Base-by-base conservation (phyloP, 2,113 vertebrate species). In the Peucedramus taeniatus region DNA sequence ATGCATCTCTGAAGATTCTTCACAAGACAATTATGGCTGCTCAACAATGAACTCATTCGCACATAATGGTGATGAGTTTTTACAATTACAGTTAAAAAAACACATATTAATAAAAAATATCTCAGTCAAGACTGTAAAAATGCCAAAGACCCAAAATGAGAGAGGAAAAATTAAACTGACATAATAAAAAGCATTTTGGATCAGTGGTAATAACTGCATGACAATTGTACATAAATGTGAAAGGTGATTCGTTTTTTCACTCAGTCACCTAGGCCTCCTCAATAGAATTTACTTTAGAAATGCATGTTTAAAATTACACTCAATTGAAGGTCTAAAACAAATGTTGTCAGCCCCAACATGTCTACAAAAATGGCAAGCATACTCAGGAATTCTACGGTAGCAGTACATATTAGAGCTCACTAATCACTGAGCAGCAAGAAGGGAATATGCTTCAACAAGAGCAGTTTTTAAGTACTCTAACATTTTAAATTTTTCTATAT, bases 251-350 rank as follows among this genome's bases (percentile, higher is more conserved):
- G 17, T 37, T 6, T 94, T 91, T 96, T 95, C 91, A 97, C 96
- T 96, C 97, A 97, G 97, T 97, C 97, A 97, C 97, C 96, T 94
- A 90, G 95, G 84, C 96, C 96, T 97, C 94, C 93, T 94, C 93
- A 94, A 68, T 47, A 26, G n/a, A 77, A 90, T 93, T 90, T 80
- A 69, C 56, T 94, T 96, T 88, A 77, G 89, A 93, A 94, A 92
- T 31, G 12, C 31, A 13, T 44, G 49, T 94, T 95, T 53, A 30
- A 94, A 96, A 71, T 74, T 44, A 79, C 40, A 86, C 15, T 91
- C 40, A 94, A 57, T 63, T 90, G 76, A 89, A 49, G 28, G 23
- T 69, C 57, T 65, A 50, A 93, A 87, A 14, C 9, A 90, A 89
- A 80, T 57, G 21, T 50, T 84, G 56, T 91, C 57, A 95, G 96